Conservation (phyloP, 2,888 invertebrate species). For the Vanessa cardui region DNA sequence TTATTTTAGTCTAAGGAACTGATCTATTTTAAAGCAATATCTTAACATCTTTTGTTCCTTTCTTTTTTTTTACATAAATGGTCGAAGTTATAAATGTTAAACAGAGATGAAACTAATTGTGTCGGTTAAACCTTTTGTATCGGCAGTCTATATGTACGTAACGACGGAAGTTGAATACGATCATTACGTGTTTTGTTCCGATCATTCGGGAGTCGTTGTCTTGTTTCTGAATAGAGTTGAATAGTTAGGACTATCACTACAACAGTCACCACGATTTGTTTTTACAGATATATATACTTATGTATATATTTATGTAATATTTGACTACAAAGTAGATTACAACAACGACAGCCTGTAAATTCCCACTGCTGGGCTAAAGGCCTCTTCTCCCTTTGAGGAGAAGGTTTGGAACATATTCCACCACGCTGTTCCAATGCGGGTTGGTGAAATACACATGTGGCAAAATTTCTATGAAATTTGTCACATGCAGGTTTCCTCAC, state of each 20-base stretch:
- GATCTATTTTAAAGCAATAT: neutral
- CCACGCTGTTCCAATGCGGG: too few species aligned
- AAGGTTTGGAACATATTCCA: too few species aligned
- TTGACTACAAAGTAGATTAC: too few species aligned
- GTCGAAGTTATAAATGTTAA: conserved; percentile 56
- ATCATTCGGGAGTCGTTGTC: conserved; percentile 41
- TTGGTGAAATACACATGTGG: too few species aligned
- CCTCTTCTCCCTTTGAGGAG: too few species aligned
- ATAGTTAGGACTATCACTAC: conserved; percentile 37
- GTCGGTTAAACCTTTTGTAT: conserved; percentile 57
- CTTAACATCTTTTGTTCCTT: neutral
- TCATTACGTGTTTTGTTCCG: conserved; percentile 44
- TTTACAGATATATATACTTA: too few species aligned
- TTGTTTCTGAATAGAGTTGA: conserved; percentile 38
- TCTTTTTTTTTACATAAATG: conserved; percentile 41
- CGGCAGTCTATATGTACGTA: conserved; percentile 31
- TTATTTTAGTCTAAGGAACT: neutral
- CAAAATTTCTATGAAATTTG: too few species aligned
- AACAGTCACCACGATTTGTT: conserved; percentile 30
- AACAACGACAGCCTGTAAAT: too few species aligned
- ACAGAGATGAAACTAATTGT: conserved; percentile 64
- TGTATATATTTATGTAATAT: too few species aligned
- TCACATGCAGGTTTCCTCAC: too few species aligned
- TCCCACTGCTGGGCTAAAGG: too few species aligned
- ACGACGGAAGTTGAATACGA: conserved; percentile 41